Base-by-base conservation (phyloP, 2,797 vertebrate species). In the Sebastes vulpes region DNA sequence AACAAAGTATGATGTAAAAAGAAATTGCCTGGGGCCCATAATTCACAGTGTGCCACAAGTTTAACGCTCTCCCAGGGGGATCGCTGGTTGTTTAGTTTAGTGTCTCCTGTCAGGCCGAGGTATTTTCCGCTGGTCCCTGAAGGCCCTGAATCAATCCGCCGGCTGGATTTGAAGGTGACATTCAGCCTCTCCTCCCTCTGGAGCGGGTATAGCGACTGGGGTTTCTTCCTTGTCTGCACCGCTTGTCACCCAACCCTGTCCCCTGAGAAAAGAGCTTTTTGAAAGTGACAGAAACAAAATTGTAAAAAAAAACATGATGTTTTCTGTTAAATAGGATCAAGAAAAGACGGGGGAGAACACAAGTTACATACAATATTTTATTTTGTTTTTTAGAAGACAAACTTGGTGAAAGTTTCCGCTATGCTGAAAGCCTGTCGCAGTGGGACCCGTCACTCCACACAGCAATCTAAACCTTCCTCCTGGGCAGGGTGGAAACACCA, bases 31-130 rank as follows among this genome's bases (percentile, higher is more conserved):
- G 3, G 28, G 57, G 65, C 57, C 59, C 65, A 61, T 90, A 86
- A 89, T 56, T 93, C 83, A 86, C 29, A 25, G 76, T 57, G 46
- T 58, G 72, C 50, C 16, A 67, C 67, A 75, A 75, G 79, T 83
- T 81, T 63, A 87, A 61, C 16, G 2, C 52, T 65, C 25, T 83
- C 81, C 73, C 79, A 0, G 6, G 66, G 66, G 72, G 89, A 83
- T 26, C 1, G 6, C 68, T 29, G 72, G 78, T 89, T 92, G 91
- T 93, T 94, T 92, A 74, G 81, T 92, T 94, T 91, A 90, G 87
- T 81, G 89, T 92, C 90, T 92, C 89, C 86, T 93, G 83, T 94
- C 97, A 89, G 84, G 67, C 75, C 14, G 64, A 88, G 83, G 88
- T 93, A 94, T 93, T 93, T 93, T 86, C 89, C 81, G 2, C 31